phyloP scores from a whole-genome alignment of 23 tunicate genomes.

The Ciona savignyi region DNA sequence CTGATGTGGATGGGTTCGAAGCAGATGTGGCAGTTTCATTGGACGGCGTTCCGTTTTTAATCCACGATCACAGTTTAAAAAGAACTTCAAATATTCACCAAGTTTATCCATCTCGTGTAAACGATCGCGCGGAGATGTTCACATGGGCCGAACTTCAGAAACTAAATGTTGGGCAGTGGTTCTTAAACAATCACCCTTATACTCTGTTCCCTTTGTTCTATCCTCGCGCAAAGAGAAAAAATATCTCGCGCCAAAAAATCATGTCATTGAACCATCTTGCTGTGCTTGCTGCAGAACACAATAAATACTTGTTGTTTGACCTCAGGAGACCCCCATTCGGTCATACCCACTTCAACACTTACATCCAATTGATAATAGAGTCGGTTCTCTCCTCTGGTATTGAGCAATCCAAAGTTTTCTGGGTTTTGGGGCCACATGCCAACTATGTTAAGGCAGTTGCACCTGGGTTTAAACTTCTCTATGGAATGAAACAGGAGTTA shows the following conservation, averaged over 20 bases:
- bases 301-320: slow-evolving; percentile 31
- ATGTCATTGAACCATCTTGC: slow-evolving; percentile 23
- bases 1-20: slow-evolving; percentile 30
- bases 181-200: slow-evolving; percentile 27
- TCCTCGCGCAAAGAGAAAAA: slow-evolving; percentile 4
- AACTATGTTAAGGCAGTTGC: slow-evolving; percentile 12
- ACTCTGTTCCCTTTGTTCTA: neutral
- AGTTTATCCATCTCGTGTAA: slow-evolving; percentile 20
- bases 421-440: slow-evolving; percentile 26
- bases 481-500: slow-evolving; percentile 1
- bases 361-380: slow-evolving; percentile 14
- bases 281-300: neutral
- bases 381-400: slow-evolving; percentile 14
- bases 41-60: slow-evolving; percentile 29
- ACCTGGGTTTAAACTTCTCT: slow-evolving; percentile 33
- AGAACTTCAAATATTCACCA: slow-evolving; percentile 34
- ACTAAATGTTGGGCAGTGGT: slow-evolving; percentile 53
- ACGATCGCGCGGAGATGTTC: slow-evolving; percentile 24
- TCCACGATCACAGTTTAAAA: slow-evolving; percentile 22
- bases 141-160: slow-evolving; percentile 39
- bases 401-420: slow-evolving; percentile 24
- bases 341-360: slow-evolving; percentile 10
- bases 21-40: slow-evolving; percentile 25
- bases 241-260: slow-evolving; percentile 24
- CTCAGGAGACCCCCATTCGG: slow-evolving; percentile 9